phyloP scores from a whole-genome alignment of 2,797 vertebrate genomes.

The Artibeus lituratus region DNA sequence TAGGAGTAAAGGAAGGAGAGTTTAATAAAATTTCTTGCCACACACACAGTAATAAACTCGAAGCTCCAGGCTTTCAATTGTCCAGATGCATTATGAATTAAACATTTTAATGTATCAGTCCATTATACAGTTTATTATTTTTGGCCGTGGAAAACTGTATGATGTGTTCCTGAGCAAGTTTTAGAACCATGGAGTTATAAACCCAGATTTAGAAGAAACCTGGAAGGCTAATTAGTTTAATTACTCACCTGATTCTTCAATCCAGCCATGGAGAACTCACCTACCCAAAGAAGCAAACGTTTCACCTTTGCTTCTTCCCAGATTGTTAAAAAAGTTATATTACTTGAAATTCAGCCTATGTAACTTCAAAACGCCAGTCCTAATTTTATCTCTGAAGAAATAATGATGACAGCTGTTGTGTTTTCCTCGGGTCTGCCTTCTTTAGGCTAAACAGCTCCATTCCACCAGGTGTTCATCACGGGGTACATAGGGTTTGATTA shows the following conservation, averaged over 20 bases:
- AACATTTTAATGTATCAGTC: neutral
- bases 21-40: neutral
- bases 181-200: neutral
- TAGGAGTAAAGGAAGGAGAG: neutral
- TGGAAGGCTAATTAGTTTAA: neutral
- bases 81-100: neutral
- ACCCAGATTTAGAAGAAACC: neutral
- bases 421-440: neutral
- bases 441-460: neutral
- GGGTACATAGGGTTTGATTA: neutral
- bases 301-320: neutral
- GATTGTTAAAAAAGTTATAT: neutral
- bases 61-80: neutral
- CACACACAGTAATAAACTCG: neutral
- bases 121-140: neutral
- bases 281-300: neutral
- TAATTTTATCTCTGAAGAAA: constrained; percentile 6
- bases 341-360: neutral
- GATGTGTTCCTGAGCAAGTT: neutral
- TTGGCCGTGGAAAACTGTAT: neutral
- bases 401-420: neutral
- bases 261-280: neutral
- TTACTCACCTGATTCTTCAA: neutral
- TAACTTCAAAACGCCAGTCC: neutral
- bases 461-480: neutral